Evolutionary conservation across 2,113 vertebrate genomes (phyloP).

Genomic region (Nerophis ophidion): DNA sequence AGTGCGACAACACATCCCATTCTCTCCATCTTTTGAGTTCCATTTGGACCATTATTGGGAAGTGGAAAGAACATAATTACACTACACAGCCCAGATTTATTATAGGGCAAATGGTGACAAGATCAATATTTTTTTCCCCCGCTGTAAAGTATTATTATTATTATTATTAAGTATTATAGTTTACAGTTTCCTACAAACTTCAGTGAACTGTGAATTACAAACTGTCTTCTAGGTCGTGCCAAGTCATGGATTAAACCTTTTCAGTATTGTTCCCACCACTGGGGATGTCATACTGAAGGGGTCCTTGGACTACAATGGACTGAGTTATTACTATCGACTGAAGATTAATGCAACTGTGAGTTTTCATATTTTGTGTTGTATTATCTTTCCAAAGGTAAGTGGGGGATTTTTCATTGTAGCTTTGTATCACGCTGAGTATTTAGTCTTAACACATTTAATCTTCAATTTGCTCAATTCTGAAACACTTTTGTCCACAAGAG

Average conservation of each 20-base stretch:
- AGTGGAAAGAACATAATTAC: too few species aligned
- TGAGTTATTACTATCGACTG: constrained; percentile 78
- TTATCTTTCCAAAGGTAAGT: neutral
- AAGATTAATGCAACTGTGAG: constrained; percentile 66
- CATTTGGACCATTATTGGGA: too few species aligned
- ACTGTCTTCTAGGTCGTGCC: constrained; percentile 69
- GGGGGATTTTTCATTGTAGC: neutral
- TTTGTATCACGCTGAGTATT: neutral
- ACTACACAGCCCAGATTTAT: too few species aligned
- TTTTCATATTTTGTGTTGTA: constrained; percentile 2
- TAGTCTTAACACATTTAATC: neutral
- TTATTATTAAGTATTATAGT: too few species aligned
- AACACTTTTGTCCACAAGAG: too few species aligned
- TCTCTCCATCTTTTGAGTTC: too few species aligned
- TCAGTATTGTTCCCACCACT: constrained; percentile 46
- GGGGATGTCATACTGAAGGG: constrained; percentile 65
- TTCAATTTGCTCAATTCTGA: too few species aligned
- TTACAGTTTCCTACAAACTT: neutral
- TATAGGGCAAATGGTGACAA: too few species aligned
- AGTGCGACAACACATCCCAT: too few species aligned
- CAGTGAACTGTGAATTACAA: neutral
- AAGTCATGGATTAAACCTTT: constrained; percentile 29
- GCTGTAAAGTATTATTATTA: too few species aligned
- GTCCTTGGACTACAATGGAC: constrained; percentile 67
- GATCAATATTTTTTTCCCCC: too few species aligned